phyloP scores from a whole-genome alignment of 2,888 invertebrate species.

The Trissolcus japonicus region DNA sequence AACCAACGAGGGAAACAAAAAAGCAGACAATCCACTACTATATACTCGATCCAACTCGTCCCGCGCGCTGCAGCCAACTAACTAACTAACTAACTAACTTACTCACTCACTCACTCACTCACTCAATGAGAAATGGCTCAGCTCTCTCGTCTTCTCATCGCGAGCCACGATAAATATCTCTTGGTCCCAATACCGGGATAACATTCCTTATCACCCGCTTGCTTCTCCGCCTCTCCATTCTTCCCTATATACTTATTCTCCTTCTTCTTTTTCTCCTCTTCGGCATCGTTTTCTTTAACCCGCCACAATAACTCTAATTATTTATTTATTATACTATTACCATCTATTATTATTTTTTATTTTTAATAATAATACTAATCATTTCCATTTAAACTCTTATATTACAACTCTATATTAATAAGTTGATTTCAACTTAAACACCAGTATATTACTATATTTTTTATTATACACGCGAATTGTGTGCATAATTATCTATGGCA shows the following conservation, averaged over 20 bases:
- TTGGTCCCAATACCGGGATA: conserved; percentile 1
- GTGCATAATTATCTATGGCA: no score
- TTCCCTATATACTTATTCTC: background rate
- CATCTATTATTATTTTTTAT: no score
- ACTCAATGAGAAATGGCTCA: conserved; percentile 72
- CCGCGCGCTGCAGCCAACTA: conserved; percentile 68
- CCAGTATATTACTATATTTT: no score
- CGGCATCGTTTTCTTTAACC: background rate
- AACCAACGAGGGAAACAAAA: conserved; percentile 7
- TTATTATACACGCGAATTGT: no score
- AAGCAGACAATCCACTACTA: conserved; percentile 12
- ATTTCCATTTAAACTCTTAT: no score
- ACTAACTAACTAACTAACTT: conserved; percentile 62
- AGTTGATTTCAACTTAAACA: no score
- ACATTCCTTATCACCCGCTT: background rate
- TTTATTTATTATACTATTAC: no score
- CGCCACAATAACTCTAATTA: no score
- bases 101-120: conserved; percentile 67
- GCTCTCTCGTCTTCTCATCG: conserved; percentile 66
- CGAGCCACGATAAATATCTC: conserved; percentile 52
- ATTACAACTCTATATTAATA: no score
- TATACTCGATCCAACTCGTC: conserved; percentile 56
- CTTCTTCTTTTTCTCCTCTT: background rate
- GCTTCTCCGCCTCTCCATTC: no score
- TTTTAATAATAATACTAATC: no score